Evolutionary conservation across 2,888 invertebrate species (phyloP).

Genomic region (Limnephilus marmoratus): DNA sequence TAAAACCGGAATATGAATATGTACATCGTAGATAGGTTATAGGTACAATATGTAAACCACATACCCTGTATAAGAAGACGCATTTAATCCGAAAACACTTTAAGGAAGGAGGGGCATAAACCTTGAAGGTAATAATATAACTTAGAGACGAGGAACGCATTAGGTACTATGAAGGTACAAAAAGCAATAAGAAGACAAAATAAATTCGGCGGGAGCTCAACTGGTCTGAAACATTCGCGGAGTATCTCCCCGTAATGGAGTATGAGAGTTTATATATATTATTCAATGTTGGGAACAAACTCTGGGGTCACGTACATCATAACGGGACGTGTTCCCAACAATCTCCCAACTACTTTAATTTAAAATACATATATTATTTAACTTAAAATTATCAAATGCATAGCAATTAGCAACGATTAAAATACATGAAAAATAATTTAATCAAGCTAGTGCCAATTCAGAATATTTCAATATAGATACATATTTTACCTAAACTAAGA

Average conservation of each 20-base stretch:
- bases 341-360: not conserved
- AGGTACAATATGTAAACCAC: not conserved
- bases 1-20: not conserved
- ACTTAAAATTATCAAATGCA: not conserved
- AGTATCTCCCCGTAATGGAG: conserved; percentile 1
- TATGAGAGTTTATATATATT: conserved; percentile 12
- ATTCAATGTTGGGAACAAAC: not conserved
- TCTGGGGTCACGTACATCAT: not conserved
- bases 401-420: not conserved
- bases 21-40: not conserved
- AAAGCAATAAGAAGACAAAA: conserved; percentile 16
- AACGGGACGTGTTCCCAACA: not conserved
- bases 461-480: too few species aligned
- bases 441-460: too few species aligned
- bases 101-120: not conserved
- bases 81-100: not conserved
- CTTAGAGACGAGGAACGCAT: not conserved
- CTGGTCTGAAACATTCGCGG: conserved; percentile 8
- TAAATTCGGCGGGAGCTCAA: conserved; percentile 21
- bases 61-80: not conserved
- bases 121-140: not conserved
- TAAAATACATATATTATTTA: not conserved
- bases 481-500: too few species aligned
- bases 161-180: not conserved
- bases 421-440: not conserved